Conservation (phyloP, 2,888 invertebrate genomes). For the Villa cingulata region DNA sequence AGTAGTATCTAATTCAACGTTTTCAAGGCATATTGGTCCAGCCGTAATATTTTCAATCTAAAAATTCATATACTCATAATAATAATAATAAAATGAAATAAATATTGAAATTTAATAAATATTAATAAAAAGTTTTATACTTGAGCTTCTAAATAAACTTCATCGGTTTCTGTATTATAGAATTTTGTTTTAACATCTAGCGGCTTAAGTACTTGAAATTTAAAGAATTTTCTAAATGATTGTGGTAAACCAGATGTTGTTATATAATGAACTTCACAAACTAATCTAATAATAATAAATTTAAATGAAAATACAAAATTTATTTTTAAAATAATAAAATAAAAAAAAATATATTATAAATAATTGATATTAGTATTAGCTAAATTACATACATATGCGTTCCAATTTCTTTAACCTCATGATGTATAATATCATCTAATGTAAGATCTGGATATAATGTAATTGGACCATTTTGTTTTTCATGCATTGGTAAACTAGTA, state of each 20-base stretch:
- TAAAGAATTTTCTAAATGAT: slow-evolving; percentile 93
- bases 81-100: neutral
- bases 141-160: slow-evolving; percentile 58
- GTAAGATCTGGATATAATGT: slow-evolving; percentile 65
- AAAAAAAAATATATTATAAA: slow-evolving; percentile 2
- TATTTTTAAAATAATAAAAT: neutral
- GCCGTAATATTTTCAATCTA: slow-evolving; percentile 88
- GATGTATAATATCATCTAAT: slow-evolving; percentile 88
- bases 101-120: neutral
- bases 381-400: slow-evolving; percentile 78
- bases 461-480: slow-evolving; percentile 46
- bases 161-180: slow-evolving; percentile 81
- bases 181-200: slow-evolving; percentile 97
- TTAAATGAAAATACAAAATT: neutral
- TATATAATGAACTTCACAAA: slow-evolving; percentile 89
- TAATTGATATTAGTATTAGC: too few species aligned
- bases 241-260: slow-evolving; percentile 59
- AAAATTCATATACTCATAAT: neutral
- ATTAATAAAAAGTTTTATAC: slow-evolving; percentile 28
- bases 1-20: slow-evolving; percentile 86
- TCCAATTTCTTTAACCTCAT: slow-evolving; percentile 98
- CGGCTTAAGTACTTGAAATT: slow-evolving; percentile 95
- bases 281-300: slow-evolving; percentile 48
- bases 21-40: slow-evolving; percentile 85
- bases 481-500: slow-evolving; percentile 64